phyloP scores from a whole-genome alignment of 1,140 invertebrate genomes.

The Microplitis demolitor region DNA sequence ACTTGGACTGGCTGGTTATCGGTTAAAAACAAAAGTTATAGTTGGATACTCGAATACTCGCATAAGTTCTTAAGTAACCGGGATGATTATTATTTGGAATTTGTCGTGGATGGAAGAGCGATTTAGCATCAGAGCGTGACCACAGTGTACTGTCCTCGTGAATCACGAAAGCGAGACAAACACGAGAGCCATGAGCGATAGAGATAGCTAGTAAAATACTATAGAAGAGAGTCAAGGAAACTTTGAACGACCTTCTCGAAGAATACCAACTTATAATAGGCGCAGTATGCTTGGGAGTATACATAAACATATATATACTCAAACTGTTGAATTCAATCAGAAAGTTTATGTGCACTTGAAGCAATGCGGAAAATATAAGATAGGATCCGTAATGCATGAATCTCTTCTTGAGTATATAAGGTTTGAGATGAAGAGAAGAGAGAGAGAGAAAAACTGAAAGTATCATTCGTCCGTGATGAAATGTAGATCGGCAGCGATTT shows the following conservation, averaged over 20 bases:
- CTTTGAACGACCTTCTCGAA: constrained; percentile 19
- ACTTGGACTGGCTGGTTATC: not conserved
- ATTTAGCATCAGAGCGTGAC: constrained; percentile 20
- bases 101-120: constrained; percentile 14
- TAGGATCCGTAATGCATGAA: not conserved
- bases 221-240: not conserved
- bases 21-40: no score
- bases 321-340: not conserved
- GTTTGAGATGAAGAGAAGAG: not conserved
- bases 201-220: no score
- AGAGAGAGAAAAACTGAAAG: not conserved
- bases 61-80: not conserved
- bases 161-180: constrained; percentile 15
- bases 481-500: constrained; percentile 60
- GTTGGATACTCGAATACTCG: no score
- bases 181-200: not conserved
- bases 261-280: no score
- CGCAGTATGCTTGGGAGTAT: not conserved
- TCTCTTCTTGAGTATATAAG: not conserved
- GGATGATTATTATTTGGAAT: not conserved
- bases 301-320: not conserved
- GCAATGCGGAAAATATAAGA: not conserved
- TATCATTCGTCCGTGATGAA: constrained; percentile 44
- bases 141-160: constrained; percentile 10
- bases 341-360: constrained; percentile 1